Percentiles rank a stretch among this genome's conserved stretches.
These are phyloP conservation scores for Mactromeris polynyma DNA, from an alignment of 2,888 invertebrate genomes.

Conservation along the genomic window DNA sequence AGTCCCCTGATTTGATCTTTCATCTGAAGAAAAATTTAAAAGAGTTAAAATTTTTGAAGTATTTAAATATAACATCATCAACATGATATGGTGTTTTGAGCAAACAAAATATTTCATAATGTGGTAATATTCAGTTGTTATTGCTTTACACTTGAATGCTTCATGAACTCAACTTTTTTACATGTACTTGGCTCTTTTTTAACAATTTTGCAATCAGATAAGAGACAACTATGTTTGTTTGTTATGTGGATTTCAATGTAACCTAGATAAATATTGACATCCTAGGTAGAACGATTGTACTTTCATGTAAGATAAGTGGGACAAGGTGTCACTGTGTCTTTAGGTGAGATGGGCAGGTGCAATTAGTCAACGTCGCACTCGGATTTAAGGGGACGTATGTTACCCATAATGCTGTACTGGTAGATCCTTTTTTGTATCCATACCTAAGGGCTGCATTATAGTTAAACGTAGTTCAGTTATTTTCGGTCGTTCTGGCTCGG, in stretches of 20 bases:
- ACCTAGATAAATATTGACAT: slow-evolving; percentile 13
- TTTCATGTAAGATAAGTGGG: no score
- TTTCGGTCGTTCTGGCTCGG: no score
- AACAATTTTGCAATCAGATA: slow-evolving; percentile 18
- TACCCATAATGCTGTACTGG: no score
- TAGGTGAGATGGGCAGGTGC: no score
- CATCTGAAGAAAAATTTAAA: background rate
- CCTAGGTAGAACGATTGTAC: background rate
- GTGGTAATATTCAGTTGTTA: background rate
- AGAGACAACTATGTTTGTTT: slow-evolving; percentile 19
- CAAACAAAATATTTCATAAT: slow-evolving; percentile 33
- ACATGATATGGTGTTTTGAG: slow-evolving; percentile 37
- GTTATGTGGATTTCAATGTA: slow-evolving; percentile 23
- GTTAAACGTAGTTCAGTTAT: no score
- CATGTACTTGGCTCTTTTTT: background rate
- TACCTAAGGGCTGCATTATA: no score
- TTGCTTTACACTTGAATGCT: slow-evolving; percentile 28
- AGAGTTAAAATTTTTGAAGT: background rate
- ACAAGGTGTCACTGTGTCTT: no score
- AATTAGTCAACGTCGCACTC: no score
- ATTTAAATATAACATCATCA: background rate
- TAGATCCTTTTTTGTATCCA: no score
- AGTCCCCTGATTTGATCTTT: background rate
- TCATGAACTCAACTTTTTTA: background rate
- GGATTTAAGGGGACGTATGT: no score